Evolutionary conservation across 2,113 vertebrate genomes (phyloP).

Genomic region (Abramis brama): DNA sequence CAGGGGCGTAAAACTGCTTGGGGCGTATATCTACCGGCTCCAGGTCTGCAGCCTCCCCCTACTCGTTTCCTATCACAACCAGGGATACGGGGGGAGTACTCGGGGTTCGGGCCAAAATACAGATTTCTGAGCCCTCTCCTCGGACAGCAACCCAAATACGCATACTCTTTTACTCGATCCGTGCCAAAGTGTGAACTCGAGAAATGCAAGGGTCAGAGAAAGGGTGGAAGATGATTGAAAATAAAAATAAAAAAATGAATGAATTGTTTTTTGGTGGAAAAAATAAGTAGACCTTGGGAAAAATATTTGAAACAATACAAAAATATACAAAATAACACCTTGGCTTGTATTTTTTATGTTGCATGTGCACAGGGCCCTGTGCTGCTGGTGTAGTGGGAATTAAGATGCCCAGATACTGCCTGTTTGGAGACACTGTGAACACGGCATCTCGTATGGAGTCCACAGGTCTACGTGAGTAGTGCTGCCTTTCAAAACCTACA

Average conservation of each 20-base stretch:
- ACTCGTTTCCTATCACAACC: no score
- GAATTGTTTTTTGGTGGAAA: not conserved
- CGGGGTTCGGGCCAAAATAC: no score
- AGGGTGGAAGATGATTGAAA: not conserved
- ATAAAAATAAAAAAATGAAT: not conserved
- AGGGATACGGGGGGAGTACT: no score
- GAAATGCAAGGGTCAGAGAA: not conserved
- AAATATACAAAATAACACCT: not conserved
- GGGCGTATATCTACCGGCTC: no score
- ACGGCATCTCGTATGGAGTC: slow-evolving; percentile 96
- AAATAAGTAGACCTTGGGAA: not conserved
- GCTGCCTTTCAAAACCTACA: not conserved
- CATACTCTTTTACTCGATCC: no score
- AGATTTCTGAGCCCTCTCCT: no score
- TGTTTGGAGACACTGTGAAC: slow-evolving; percentile 95
- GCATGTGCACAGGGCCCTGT: slow-evolving; percentile 83
- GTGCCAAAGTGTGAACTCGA: no score
- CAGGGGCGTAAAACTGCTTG: no score
- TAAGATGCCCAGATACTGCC: slow-evolving; percentile 97
- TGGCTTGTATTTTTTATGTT: not conserved
- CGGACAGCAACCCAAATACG: no score
- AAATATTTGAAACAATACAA: not conserved
- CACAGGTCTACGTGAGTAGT: slow-evolving; percentile 88
- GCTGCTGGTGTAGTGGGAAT: slow-evolving; percentile 93
- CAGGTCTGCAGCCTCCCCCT: no score